Conservation (phyloP, 2,113 vertebrate species). For the Lepidothrix coronata region DNA sequence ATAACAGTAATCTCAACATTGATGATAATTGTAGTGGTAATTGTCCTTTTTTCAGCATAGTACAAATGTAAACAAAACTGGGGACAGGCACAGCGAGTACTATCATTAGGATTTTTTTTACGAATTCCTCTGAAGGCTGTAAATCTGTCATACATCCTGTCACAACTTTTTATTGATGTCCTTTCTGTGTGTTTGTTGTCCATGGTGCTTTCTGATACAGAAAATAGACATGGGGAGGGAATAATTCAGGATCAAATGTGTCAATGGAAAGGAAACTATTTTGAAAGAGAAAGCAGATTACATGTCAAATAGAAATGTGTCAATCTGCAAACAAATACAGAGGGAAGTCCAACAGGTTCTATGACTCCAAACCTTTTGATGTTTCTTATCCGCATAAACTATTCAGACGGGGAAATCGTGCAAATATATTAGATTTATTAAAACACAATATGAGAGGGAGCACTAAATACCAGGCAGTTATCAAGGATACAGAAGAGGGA, state of each 20-base stretch:
- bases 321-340: neutral
- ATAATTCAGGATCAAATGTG: neutral
- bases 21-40: neutral
- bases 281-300: conserved; percentile 22
- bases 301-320: neutral
- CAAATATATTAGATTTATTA: conserved; percentile 20
- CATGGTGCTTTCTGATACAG: neutral
- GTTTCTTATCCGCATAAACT: conserved; percentile 15
- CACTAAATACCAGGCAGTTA: conserved; percentile 12
- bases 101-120: neutral
- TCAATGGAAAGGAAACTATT: conserved; percentile 8
- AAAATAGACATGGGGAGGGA: neutral
- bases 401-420: conserved; percentile 6
- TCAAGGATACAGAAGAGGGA: neutral
- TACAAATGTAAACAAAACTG: neutral
- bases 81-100: neutral
- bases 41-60: neutral
- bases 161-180: neutral
- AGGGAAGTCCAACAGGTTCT: neutral
- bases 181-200: neutral
- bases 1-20: neutral
- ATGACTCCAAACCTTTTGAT: neutral
- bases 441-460: neutral
- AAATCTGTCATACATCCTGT: neutral
- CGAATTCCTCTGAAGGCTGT: neutral